Base-by-base conservation (phyloP, 2,113 vertebrate genomes). In the Paedocypris sp. region DNA sequence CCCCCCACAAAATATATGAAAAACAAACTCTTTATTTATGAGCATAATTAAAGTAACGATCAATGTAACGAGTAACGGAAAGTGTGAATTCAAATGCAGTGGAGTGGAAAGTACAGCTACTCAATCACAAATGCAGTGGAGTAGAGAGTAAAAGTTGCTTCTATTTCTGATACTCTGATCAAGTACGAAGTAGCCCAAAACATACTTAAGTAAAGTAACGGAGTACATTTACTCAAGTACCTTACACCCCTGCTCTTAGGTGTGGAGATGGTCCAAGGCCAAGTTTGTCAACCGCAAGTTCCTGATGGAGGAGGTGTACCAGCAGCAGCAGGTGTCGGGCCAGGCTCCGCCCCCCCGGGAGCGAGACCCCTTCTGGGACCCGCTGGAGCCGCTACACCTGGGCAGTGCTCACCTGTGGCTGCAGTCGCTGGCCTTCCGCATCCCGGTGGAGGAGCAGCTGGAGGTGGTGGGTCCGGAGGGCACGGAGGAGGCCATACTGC, bases 271-370 rank as follows among this genome's bases (percentile, higher is more conserved):
- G 90, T 91, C 89, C 46, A 91, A 91, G 74, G 76, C 82, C 36
- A 94, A 93, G 78, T 92, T 93, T 66, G 82, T 92, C 41, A 91
- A 93, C 51, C 88, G 89, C 38, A 94, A 93, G 69, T 92, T 88
- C 73, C 79, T 92, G 13, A 94, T 92, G 88, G 89, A 91, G 57
- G 91, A 93, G 22, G 59, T 88, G 31, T 91, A 91, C 71, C 88
- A 87, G 81, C 79, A 47, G 52, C 85, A 88, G 2, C 82, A 69
- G 4, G 69, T 65, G 3, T 51, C 61, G 2, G 16, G 60, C 16
- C 2, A 56, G n/a, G 45, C 60, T 3, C 33, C 42, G 0, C 28
- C 78, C 50, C 64, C 66, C 74, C 75, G 3, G 1, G 86, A 88
- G 3, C 76, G 77, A 68, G 89, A 91, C 69, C 90, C 90, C 0